phyloP scores from a whole-genome alignment of 2,797 vertebrate genomes.

The Phyllotis vaccarum region DNA sequence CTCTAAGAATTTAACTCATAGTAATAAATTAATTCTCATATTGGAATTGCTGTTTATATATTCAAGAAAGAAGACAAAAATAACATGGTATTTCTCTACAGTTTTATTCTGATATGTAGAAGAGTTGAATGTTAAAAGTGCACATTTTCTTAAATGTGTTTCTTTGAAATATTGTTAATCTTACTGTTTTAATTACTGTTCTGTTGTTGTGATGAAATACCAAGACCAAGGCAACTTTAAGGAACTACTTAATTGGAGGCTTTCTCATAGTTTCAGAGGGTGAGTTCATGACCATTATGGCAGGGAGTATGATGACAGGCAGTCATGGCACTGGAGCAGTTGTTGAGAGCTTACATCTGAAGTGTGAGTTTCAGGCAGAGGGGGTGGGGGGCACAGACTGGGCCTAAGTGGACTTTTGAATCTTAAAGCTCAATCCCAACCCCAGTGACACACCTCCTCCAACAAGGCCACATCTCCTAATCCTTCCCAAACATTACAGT shows the following conservation, averaged over 20 bases:
- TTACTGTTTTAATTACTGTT: background rate
- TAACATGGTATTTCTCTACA: slow-evolving; percentile 22
- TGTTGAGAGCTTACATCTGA: background rate
- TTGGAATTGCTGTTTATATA: slow-evolving; percentile 28
- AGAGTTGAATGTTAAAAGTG: slow-evolving; percentile 51
- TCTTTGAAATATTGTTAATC: slow-evolving; percentile 31
- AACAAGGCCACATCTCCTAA: background rate
- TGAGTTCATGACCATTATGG: background rate
- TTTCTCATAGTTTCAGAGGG: background rate
- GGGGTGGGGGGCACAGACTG: too few relatives aligned
- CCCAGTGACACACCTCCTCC: background rate
- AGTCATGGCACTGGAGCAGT: background rate
- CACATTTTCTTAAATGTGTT: background rate
- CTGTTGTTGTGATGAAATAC: background rate
- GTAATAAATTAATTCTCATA: slow-evolving; percentile 42
- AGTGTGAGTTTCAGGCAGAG: background rate
- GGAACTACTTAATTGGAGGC: background rate
- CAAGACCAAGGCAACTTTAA: background rate
- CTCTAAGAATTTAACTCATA: slow-evolving; percentile 9
- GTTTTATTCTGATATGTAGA: slow-evolving; percentile 43
- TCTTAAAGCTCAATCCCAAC: background rate
- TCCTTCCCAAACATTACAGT: background rate
- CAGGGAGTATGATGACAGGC: background rate
- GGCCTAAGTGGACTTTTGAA: background rate
- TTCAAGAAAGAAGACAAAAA: slow-evolving; percentile 36